Conservation (phyloP, 2,888 invertebrate species). For the Spodoptera picta region DNA sequence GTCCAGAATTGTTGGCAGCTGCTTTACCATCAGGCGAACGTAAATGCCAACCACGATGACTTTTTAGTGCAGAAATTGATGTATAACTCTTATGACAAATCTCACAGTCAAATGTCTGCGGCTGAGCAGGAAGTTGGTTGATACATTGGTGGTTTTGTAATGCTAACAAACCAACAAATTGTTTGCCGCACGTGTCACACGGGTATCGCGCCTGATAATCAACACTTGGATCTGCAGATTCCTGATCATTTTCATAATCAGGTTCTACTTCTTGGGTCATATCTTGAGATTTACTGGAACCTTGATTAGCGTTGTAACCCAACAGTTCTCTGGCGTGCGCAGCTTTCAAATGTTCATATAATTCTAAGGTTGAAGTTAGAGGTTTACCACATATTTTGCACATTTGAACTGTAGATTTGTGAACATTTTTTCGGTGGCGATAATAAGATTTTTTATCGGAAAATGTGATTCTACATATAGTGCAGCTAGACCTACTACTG, state of each 20-base stretch:
- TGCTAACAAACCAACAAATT: conserved; percentile 85
- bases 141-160: conserved; percentile 88
- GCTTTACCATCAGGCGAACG: conserved; percentile 88
- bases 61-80: conserved; percentile 90
- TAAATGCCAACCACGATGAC: conserved; percentile 91
- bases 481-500: conserved; percentile 86
- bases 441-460: conserved; percentile 89
- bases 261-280: conserved; percentile 70
- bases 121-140: conserved; percentile 73
- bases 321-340: conserved; percentile 87
- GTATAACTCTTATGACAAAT: conserved; percentile 91
- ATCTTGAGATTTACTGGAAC: conserved; percentile 76
- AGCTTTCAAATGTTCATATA: conserved; percentile 90
- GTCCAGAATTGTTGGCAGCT: conserved; percentile 84
- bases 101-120: conserved; percentile 89
- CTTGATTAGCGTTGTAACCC: conserved; percentile 83
- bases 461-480: conserved; percentile 90
- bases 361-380: conserved; percentile 89
- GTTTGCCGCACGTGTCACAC: conserved; percentile 88
- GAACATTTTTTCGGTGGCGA: conserved; percentile 88
- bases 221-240: conserved; percentile 75
- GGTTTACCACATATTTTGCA: conserved; percentile 91
- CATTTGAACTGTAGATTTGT: conserved; percentile 86
- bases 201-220: conserved; percentile 87
- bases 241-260: conserved; percentile 80